Evolutionary conservation across 2,797 vertebrate species (phyloP).

Genomic region (Diplodus sargus): DNA sequence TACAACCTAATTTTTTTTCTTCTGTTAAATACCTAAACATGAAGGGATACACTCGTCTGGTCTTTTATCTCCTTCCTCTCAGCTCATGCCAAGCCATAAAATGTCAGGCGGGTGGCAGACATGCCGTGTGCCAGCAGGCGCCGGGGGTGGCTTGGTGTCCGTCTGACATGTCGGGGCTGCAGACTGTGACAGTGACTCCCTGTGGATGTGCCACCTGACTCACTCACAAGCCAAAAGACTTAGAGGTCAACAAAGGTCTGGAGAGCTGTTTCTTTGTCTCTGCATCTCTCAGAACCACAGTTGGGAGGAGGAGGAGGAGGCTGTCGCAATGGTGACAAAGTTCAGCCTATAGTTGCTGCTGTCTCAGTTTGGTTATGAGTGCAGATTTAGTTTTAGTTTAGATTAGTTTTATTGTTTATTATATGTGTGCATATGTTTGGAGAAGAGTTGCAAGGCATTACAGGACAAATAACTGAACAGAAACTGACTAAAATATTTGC

Average conservation of each 20-base stretch:
- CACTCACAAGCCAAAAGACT: slow-evolving; percentile 3
- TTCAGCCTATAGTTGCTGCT: background rate
- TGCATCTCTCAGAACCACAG: background rate
- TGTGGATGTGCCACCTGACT: slow-evolving; percentile 10
- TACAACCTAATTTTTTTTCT: background rate
- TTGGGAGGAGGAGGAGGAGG: background rate
- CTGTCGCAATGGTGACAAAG: background rate
- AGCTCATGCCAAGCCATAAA: background rate
- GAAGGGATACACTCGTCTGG: background rate
- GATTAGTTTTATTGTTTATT: background rate
- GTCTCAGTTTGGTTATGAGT: background rate
- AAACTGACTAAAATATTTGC: background rate
- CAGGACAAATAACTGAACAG: background rate
- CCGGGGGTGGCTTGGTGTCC: slow-evolving; percentile 7
- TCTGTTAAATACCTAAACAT: background rate
- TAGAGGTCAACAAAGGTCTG: slow-evolving; percentile 2
- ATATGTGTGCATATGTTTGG: background rate
- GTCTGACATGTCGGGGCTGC: slow-evolving; percentile 4
- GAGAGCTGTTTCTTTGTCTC: background rate
- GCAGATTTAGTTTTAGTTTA: background rate
- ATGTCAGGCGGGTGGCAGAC: slow-evolving; percentile 19
- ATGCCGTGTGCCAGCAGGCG: slow-evolving; percentile 16
- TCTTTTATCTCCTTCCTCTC: background rate
- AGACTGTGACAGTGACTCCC: slow-evolving; percentile 24
- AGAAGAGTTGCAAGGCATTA: no score